Percentiles rank a stretch among this genome's conserved stretches.
Evolutionary conservation across 2,888 invertebrate species (phyloP).

Genomic region (Physocephala rufipes): DNA sequence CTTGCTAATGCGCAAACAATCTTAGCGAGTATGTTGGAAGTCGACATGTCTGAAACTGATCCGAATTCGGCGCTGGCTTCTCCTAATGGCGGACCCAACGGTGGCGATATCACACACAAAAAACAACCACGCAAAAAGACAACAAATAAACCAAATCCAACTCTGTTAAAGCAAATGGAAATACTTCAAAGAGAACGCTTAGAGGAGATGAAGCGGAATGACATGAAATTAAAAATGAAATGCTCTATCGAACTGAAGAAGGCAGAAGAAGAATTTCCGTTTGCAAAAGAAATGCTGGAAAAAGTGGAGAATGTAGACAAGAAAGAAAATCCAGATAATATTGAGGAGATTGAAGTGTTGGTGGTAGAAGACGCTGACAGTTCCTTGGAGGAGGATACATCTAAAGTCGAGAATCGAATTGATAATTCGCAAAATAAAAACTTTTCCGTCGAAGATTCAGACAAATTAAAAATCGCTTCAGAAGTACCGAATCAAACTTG

Average conservation of each 20-base stretch:
- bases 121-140: constrained; percentile 64
- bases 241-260: constrained; percentile 54
- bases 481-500: constrained; percentile 23
- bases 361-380: constrained; percentile 46
- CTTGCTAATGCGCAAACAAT: constrained; percentile 54
- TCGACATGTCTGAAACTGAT: constrained; percentile 56
- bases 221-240: constrained; percentile 60
- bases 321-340: constrained; percentile 37
- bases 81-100: constrained; percentile 14
- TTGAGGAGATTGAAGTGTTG: constrained; percentile 43
- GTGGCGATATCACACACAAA: constrained; percentile 43
- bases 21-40: constrained; percentile 62
- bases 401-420: constrained; percentile 9
- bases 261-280: constrained; percentile 56
- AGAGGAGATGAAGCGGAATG: constrained; percentile 58
- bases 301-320: not conserved
- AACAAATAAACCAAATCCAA: constrained; percentile 63
- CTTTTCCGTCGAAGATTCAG: not conserved
- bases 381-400: constrained; percentile 42
- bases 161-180: constrained; percentile 57
- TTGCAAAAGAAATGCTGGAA: constrained; percentile 53
- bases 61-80: constrained; percentile 21
- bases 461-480: not conserved
- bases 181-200: constrained; percentile 59
- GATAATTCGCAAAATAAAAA: constrained; percentile 1